Base-by-base conservation (phyloP, 1,140 invertebrate genomes). In the Mylabris phalerata region DNA sequence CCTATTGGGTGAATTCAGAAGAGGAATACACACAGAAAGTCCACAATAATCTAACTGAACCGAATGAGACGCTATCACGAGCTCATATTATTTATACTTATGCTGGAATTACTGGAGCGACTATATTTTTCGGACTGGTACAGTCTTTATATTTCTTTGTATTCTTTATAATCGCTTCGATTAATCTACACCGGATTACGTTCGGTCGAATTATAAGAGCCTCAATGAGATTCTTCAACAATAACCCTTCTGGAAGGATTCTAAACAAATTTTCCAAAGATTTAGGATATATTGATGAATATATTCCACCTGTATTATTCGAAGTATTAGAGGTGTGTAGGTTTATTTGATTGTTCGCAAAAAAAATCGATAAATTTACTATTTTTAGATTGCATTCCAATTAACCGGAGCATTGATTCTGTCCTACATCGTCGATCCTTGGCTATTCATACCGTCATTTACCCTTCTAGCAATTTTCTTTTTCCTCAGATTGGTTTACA, bases 401-500 rank as follows among this genome's bases (percentile, higher is more conserved):
- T 39, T 66, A 4, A 11, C 27, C 3, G 62, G 89, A 60, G 47
- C 58, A n/a, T 13, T 64, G 9, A 86, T 86, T 1, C 80, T 94
- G 1, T 81, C 92, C 4, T 79, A 80, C 3, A 76, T 84, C 4
- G 79, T 94, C 2, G 92, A 92, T 75, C 82, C 81, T 9, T 89
- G 83, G 81, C 77, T 95, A 11, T n/a, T 70, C 7, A 9, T 68
- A 25, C 64, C 66, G 9, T 63, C 66, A 40, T 11, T 61, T 9
- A 39, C 55, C 43, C 39, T 70, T 24, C 50, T 67, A 19, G 39
- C 50, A n/a, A 46, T 69, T 9, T 63, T 73, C 48, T 63, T 64
- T 47, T 51, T 58, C 10, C 24, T 67, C 27, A 43, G 68, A 56
- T 44, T 55, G 9, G 24, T 65, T 25, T 71, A 68, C 45, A 56